Base-by-base conservation (phyloP, 2,113 vertebrate species). In the Reinhardtius hippoglossoides region DNA sequence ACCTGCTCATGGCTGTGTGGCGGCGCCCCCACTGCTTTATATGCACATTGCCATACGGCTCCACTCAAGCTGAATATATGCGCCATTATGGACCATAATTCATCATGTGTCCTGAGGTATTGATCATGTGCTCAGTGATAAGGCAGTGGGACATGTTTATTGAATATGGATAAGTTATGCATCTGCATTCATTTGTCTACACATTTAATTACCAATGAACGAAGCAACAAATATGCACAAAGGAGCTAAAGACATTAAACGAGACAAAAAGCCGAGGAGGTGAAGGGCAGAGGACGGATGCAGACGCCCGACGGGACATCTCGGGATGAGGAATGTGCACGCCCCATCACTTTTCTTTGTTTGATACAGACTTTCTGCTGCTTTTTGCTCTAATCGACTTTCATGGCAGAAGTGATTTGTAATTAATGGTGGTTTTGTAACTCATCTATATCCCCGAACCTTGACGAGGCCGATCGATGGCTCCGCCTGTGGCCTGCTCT, bases 361-460 rank as follows among this genome's bases (percentile, higher is more conserved):
- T 87, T 81, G 71, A 90, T 81, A 72, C 81, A 76, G 83, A 90
- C 81, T 83, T 87, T 88, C 78, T 80, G 64, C 73, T 59, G 70
- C 79, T 80, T 88, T 88, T 91, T 84, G 66, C 74, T 87, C 69
- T 88, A 42, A 92, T 91, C 86, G 84, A 93, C 89, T 93, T 92
- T 92, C 88, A 91, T 84, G 90, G 91, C 87, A 92, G 75, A 89
- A 92, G 88, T 88, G 87, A 93, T 92, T 91, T 90, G 92, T 94
- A 93, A 94, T 93, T 94, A 94, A 94, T 90, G 82, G 72, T 82
- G 87, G 86, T 91, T 94, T 93, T 93, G 88, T 89, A 91, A 91
- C 83, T 91, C 87, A 86, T 92, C 89, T 92, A 89, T 92, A 91
- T 87, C 80, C 76, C 80, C 89, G 87, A 87, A 90, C 88, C 89